Base-by-base conservation (phyloP, 2,113 vertebrate genomes). In the Plotosus lineatus region DNA sequence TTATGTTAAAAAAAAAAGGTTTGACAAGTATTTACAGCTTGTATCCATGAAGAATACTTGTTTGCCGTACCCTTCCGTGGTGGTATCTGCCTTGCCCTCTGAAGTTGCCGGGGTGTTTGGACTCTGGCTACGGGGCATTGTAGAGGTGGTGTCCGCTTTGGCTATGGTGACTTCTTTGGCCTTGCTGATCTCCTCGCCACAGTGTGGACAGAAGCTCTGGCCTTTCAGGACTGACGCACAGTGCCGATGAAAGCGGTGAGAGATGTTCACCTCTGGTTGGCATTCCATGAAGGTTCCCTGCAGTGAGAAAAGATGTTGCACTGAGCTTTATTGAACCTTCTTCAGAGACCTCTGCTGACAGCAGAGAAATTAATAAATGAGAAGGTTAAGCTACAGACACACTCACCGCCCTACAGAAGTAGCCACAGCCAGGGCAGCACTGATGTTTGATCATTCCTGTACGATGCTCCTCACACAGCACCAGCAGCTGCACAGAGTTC, bases 201-300 rank as follows among this genome's bases (percentile, higher is more conserved):
- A 99, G 89, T 99, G 98, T 6, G 98, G 98, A 86, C 98, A 99
- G 90, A 97, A 99, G 90, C 95, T 97, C 87, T 92, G 92, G 69
- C 96, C 94, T 53, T 95, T 97, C 81, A 97, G 92, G 77, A 96
- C 91, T 5, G 97, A 99, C 86, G 97, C 95, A 83, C 98, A 99
- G 51, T 85, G 91, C 48, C 90, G 93, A 88, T 99, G 98, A 90
- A 99, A 99, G 10, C 98, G 95, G 85, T 99, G 98, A 3, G 98
- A 97, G 91, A 99, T 94, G 91, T 90, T 96, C 89, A 95, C 90
- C 85, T 99, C 98, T 0, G 97, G 97, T 87, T 98, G 98, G 90
- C 98, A 99, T 87, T 99, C 98, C 97, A 99, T 96, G 90, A 99
- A 99, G 63, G 95, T 97, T 26, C 98, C 98, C 98, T 99, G 74